These are phyloP conservation scores for Amphipoea oculea DNA, from an alignment of 2,888 invertebrate genomes.

Conservation along the genomic window DNA sequence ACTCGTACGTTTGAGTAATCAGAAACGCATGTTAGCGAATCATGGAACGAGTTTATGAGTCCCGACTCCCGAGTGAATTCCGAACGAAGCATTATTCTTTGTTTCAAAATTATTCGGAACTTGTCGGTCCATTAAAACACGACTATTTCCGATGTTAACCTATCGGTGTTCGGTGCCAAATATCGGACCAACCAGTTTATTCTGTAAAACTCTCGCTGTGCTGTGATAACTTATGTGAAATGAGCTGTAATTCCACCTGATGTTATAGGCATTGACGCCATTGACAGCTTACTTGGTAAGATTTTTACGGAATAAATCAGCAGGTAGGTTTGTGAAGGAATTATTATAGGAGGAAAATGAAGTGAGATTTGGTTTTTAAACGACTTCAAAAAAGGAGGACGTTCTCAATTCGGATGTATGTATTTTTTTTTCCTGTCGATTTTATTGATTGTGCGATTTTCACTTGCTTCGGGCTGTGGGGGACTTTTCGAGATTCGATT, in stretches of 20 bases:
- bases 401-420: too few species aligned
- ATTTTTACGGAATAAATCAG: not conserved
- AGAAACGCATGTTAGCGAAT: slow-evolving; percentile 33
- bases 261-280: not conserved
- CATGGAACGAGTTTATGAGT: slow-evolving; percentile 26
- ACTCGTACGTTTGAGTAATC: slow-evolving; percentile 47
- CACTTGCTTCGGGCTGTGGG: not conserved
- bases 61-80: slow-evolving; percentile 28
- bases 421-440: too few species aligned
- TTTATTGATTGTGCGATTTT: not conserved
- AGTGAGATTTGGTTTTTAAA: not conserved
- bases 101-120: slow-evolving; percentile 32
- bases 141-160: not conserved
- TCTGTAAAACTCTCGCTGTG: not conserved
- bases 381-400: too few species aligned
- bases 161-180: not conserved
- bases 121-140: slow-evolving; percentile 11
- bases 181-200: not conserved
- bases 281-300: not conserved
- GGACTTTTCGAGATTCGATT: not conserved
- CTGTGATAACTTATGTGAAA: not conserved
- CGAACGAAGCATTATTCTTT: not conserved
- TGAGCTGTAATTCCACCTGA: not conserved
- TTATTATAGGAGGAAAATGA: not conserved
- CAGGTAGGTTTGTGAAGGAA: not conserved